Evolutionary conservation across 2,797 vertebrate species (phyloP), one percentile per base, ranked within the genome.

Genomic region (Lates japonicus): DNA sequence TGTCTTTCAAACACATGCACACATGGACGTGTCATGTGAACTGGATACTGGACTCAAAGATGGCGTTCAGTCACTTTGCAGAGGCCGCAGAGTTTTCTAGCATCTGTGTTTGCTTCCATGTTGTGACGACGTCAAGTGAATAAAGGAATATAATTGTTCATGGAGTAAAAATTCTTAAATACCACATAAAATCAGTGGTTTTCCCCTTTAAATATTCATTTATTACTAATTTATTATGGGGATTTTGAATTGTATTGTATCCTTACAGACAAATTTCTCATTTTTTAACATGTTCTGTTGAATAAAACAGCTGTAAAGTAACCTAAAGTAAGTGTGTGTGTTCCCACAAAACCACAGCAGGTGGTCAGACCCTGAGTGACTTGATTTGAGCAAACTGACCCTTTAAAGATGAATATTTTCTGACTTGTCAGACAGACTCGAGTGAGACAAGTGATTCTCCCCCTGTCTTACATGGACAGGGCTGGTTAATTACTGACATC

Each of bases 401-500:
- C 64, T 81, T 84, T 62, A 25, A 29, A 68, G 51, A 54, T 17
- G 74, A 84, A 76, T 65, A 77, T 76, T 83, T 29, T 81, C 5
- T 57, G 69, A 54, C 41, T 29, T 10, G 62, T n/a, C 60, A 22
- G 25, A n/a, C n/a, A 48, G 39, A 69, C 65, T 54, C 25, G 70
- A 76, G 46, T 33, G 66, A 37, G 54, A 89, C 55, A 46, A 71
- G 78, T 7, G 55, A 62, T 55, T 73, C 71, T 81, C 49, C 65
- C 37, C 52, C 73, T 73, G 77, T 79, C 75, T 20, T 52, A 68
- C 76, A 63, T 72, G 70, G n/a, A 86, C 25, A 75, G 64, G 52
- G 84, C 84, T 77, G 76, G 83, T 90, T 91, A 88, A 91, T 90
- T 84, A 93, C 86, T 79, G 76, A 65, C 68, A 22, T 65, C 1